Base-by-base conservation (phyloP, 2,113 vertebrate species). In the Platichthys flesus region DNA sequence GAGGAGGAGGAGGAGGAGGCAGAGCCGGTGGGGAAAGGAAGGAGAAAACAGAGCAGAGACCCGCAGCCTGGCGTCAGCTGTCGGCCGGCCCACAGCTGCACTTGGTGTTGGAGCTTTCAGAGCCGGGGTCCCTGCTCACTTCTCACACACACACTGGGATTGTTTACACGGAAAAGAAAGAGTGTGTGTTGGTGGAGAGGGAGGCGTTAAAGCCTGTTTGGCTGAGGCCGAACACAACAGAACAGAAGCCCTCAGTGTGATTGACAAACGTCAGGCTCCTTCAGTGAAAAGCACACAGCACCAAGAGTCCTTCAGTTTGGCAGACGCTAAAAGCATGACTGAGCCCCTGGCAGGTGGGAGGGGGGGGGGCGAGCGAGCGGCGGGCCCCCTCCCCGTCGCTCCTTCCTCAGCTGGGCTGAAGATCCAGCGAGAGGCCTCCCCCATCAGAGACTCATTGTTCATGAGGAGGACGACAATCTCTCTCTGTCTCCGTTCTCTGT, bases 31-130 rank as follows among this genome's bases (percentile, higher is more conserved):
- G 58, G 59, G 82, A 21, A 40, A 16, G 16, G 59, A 35, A 12
- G 75, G 63, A 56, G 79, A 28, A 61, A 71, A 51, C 64, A 51
- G 70, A 75, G 71, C 81, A 77, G 74, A 78, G 85, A 84, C 70
- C 84, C 62, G 69, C 66, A 86, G 88, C 76, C 82, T 67, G 70
- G 78, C 65, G 81, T 94, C 93, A 93, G 93, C 93, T 94, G 93
- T 91, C 83, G 80, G 71, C 79, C 66, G 52, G 79, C 74, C 72
- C 88, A 90, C 92, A 94, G 93, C 93, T 94, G 93, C 89, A 86
- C 77, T 87, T 63, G 84, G 85, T 74, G 83, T 79, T 42, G 81
- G 81, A 74, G 86, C 75, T 79, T 79, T 88, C 56, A 81, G 86
- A 88, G 86, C 74, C 20, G 24, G 78, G 83, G 85, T 88, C 86